Conservation (phyloP, 1,140 invertebrate species). For the Contarinia nasturtii region DNA sequence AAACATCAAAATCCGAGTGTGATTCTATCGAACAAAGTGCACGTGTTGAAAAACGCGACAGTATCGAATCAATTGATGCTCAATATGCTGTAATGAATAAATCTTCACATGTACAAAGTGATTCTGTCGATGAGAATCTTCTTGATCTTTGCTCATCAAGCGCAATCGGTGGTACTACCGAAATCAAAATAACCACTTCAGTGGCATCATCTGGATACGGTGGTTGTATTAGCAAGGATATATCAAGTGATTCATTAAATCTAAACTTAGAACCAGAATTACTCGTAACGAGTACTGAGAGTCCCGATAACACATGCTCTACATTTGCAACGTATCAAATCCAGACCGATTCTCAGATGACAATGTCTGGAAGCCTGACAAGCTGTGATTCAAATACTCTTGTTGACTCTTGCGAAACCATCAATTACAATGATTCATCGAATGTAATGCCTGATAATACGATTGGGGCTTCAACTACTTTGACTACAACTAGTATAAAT, state of each 20-base stretch:
- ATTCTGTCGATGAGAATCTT: background rate
- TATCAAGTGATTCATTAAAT: slow-evolving; percentile 19
- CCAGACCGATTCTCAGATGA: slow-evolving; percentile 59
- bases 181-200: slow-evolving; percentile 24
- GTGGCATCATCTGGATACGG: slow-evolving; percentile 27
- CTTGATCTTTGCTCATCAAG: slow-evolving; percentile 6
- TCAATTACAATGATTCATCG: background rate
- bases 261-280: slow-evolving; percentile 29
- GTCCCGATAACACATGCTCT: slow-evolving; percentile 47
- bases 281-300: slow-evolving; percentile 46
- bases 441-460: background rate
- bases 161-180: slow-evolving; percentile 13
- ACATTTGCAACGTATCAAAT: slow-evolving; percentile 68
- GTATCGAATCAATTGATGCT: slow-evolving; percentile 28
- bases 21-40: slow-evolving; percentile 20
- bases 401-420: slow-evolving; percentile 16
- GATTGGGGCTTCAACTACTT: background rate
- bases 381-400: slow-evolving; percentile 29
- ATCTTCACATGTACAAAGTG: slow-evolving; percentile 11
- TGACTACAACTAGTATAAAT: background rate
- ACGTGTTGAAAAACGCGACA: slow-evolving; percentile 26
- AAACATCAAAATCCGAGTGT: slow-evolving; percentile 10
- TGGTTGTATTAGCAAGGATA: slow-evolving; percentile 15
- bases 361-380: slow-evolving; percentile 48
- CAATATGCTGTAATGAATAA: slow-evolving; percentile 25